These are phyloP conservation scores for Clostera curtula DNA, from an alignment of 2,888 invertebrate species.

Conservation along the genomic window DNA sequence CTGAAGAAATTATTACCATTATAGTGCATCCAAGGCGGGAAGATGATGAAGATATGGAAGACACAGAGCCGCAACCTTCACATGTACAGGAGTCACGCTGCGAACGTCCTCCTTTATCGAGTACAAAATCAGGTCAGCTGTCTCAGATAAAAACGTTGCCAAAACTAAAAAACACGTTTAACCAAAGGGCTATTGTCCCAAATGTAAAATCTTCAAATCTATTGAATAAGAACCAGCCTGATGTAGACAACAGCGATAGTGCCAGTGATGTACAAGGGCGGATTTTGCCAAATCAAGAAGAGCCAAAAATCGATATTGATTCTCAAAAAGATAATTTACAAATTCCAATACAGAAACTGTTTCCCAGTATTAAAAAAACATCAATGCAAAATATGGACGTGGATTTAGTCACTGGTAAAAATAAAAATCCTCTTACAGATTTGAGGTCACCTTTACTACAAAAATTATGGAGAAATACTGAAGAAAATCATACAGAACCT, in stretches of 20 bases:
- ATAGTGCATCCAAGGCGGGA: conserved; percentile 35
- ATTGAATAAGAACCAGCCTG: conserved; percentile 24
- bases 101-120: conserved; percentile 26
- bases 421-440: conserved; percentile 4
- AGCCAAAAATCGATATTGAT: conserved; percentile 1
- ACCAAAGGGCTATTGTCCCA: conserved; percentile 26
- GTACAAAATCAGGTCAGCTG: conserved; percentile 11
- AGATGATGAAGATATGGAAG: conserved; percentile 23
- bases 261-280: conserved; percentile 42
- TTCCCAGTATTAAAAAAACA: conserved; percentile 4
- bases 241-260: conserved; percentile 36
- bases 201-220: conserved; percentile 16
- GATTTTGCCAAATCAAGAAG: conserved; percentile 10
- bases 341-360: conserved; percentile 5
- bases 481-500: no score
- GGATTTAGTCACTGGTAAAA: conserved; percentile 1
- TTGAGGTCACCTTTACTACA: conserved; percentile 5
- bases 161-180: conserved; percentile 22
- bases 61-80: conserved; percentile 39
- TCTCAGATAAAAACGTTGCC: conserved; percentile 10
- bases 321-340: not conserved
- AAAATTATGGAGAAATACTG: conserved; percentile 9
- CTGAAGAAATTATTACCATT: conserved; percentile 41
- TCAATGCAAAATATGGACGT: conserved; percentile 11
- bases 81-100: conserved; percentile 39